These are phyloP conservation scores for Mesorhabditis sp. DNA, from an alignment of 2,888 invertebrate genomes.

Conservation along the genomic window DNA sequence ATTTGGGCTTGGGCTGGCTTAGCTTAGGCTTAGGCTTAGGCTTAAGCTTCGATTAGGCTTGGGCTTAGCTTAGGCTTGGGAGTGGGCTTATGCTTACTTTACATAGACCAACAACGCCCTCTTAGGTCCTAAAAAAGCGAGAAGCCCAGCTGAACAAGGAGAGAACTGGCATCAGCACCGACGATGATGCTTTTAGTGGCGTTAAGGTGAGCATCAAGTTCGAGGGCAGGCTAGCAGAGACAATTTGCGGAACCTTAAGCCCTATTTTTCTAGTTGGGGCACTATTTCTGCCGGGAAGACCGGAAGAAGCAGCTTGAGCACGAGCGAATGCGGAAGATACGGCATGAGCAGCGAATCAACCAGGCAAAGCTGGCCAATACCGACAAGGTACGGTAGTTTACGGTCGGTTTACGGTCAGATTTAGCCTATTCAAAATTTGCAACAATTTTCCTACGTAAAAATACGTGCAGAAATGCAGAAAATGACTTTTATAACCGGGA, in stretches of 20 bases:
- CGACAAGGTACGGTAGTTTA: constrained; percentile 20
- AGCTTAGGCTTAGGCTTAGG: too few relatives aligned
- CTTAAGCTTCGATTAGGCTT: too few relatives aligned
- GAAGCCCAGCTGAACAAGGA: constrained; percentile 71
- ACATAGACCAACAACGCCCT: too few relatives aligned
- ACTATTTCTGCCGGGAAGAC: constrained; percentile 76
- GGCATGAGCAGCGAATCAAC: constrained; percentile 58
- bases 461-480: too few relatives aligned
- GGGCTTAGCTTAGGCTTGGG: too few relatives aligned
- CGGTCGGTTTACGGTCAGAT: background rate
- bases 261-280: constrained; percentile 62
- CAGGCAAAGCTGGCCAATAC: constrained; percentile 48
- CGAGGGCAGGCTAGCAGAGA: background rate
- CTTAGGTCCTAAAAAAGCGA: constrained; percentile 65
- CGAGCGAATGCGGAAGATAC: constrained; percentile 67
- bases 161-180: constrained; percentile 70
- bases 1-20: too few relatives aligned
- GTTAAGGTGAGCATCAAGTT: constrained; percentile 63
- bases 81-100: too few relatives aligned
- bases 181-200: constrained; percentile 76
- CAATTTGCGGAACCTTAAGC: background rate
- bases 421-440: too few relatives aligned
- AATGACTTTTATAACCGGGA: too few relatives aligned
- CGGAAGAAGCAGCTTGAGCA: constrained; percentile 73
- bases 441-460: too few relatives aligned